Evolutionary conservation across 2,888 invertebrate species (phyloP), one percentile per base, ranked within the genome.

Genomic region (Diaperis boleti): DNA sequence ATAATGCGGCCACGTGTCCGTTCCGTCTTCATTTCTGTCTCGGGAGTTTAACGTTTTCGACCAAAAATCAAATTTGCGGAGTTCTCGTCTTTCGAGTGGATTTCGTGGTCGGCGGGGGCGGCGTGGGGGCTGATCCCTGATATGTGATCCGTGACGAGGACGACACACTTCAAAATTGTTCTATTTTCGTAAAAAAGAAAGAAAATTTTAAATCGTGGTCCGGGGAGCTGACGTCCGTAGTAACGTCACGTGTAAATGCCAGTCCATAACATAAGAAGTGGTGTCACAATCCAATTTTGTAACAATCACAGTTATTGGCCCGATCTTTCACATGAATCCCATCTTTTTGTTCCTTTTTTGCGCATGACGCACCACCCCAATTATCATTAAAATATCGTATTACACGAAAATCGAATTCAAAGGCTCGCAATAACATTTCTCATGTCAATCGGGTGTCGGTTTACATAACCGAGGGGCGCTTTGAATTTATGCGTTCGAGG

Each of bases 1-100:
- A 74, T 73, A 77, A 76, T 75, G 70, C 74, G 67, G 72, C 74
- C 78, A 76, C 77, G 77, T 74, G 76, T 72, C 72, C 69, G 65
- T 64, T 67, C 72, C 75, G 68, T 76, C 76, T 78, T 76, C 72
- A 74, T 78, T 76, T 73, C 73, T 72, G 72, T 76, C 78, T 75
- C 76, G 59, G 54, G 77, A 70, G 77, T 67, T 73, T 72, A 68
- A 69, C 71, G 70, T 70, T 74, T 74, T 76, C 66, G 65, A 60
- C 64, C 71, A 73, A 71, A 74, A 76, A 77, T 76, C 73, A 72
- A 75, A 76, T 77, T 76, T 75, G 68, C 65, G 13, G 35, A 35
- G 18, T 45, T 45, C 56, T 44, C 33, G n/a, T 56, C 37, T 33
- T 45, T 56, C 35, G 8, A 20, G 14, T 41, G 31, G 33, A 42